Evolutionary conservation across 1,140 invertebrate species (phyloP).

Genomic region (Drepana arcuata): DNA sequence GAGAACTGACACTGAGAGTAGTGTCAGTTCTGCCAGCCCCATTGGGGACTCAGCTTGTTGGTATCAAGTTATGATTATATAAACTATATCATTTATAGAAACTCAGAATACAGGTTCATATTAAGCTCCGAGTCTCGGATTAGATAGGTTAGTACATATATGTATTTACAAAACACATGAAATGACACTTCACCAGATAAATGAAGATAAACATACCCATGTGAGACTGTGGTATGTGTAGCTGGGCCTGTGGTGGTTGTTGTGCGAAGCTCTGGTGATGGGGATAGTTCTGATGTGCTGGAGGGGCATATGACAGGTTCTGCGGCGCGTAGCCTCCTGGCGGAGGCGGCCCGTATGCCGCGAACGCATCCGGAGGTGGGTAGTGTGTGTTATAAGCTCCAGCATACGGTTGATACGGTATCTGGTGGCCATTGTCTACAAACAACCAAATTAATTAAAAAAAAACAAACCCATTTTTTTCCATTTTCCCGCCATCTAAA

Average conservation of each 20-base stretch:
- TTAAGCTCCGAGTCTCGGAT: too few species aligned
- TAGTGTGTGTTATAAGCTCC: slow-evolving; percentile 69
- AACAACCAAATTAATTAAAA: neutral
- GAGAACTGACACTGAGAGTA: too few species aligned
- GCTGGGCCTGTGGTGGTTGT: slow-evolving; percentile 55
- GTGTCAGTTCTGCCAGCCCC: too few species aligned
- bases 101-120: slow-evolving; percentile 4
- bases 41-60: too few species aligned
- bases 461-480: slow-evolving; percentile 1
- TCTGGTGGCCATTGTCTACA: slow-evolving; percentile 71
- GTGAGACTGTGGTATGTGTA: slow-evolving; percentile 64
- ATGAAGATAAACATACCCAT: slow-evolving; percentile 42
- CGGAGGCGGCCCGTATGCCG: slow-evolving; percentile 60
- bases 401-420: slow-evolving; percentile 68
- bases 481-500: slow-evolving; percentile 23
- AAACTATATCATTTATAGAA: slow-evolving; percentile 4
- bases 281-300: slow-evolving; percentile 68
- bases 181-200: too few species aligned
- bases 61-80: too few species aligned
- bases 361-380: slow-evolving; percentile 62
- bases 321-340: slow-evolving; percentile 64
- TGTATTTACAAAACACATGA: too few species aligned
- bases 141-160: too few species aligned
- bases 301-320: slow-evolving; percentile 62
- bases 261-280: slow-evolving; percentile 61